Conservation (phyloP, 2,888 invertebrate species). For the Chaitophorus viminalis region DNA sequence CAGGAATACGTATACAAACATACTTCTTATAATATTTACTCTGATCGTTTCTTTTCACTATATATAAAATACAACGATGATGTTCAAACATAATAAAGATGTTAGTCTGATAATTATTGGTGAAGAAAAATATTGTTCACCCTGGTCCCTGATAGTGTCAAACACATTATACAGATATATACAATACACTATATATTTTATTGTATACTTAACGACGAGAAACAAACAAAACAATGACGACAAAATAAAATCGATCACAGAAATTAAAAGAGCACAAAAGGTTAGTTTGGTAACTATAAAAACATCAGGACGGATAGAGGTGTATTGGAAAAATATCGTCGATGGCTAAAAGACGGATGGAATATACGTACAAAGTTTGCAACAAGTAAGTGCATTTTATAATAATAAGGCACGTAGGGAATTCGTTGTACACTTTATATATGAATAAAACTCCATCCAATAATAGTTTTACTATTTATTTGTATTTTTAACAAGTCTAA, state of each 20-base stretch:
- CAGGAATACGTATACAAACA: not conserved
- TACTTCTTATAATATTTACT: conserved; percentile 8
- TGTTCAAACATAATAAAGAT: not conserved
- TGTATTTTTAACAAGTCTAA: too few species aligned
- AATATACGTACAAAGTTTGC: too few species aligned
- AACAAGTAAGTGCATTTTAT: too few species aligned
- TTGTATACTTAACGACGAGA: not conserved
- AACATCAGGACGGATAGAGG: too few species aligned
- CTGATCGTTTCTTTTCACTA: not conserved
- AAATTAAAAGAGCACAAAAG: not conserved
- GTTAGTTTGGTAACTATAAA: not conserved
- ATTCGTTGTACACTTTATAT: too few species aligned
- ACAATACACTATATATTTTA: not conserved
- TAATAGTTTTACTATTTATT: too few species aligned
- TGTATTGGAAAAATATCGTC: too few species aligned
- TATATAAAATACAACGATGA: not conserved
- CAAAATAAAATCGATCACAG: not conserved
- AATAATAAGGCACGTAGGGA: too few species aligned
- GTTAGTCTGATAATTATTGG: not conserved
- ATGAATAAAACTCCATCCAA: too few species aligned
- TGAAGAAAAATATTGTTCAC: not conserved
- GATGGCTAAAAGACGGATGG: too few species aligned
- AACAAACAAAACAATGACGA: not conserved
- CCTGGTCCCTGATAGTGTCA: not conserved
- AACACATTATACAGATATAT: not conserved